phyloP scores from a whole-genome alignment of 2,888 invertebrate genomes.

The Sphinx pinastri region DNA sequence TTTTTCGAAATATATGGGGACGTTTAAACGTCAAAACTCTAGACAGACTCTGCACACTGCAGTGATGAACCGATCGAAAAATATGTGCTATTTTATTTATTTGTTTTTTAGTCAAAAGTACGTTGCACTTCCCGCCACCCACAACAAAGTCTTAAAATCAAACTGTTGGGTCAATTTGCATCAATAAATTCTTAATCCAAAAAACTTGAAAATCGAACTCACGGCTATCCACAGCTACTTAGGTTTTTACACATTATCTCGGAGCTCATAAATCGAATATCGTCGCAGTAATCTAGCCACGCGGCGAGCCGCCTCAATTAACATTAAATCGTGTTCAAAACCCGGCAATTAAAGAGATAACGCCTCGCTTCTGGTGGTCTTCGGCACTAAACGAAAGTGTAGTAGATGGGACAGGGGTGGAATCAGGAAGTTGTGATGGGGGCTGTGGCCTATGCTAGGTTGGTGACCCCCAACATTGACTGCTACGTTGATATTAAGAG shows the following conservation, averaged over 20 bases:
- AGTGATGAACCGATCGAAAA: no score
- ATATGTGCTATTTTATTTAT: no score
- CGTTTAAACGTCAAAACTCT: no score
- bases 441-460: neutral
- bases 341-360: conserved; percentile 77
- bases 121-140: no score
- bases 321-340: conserved; percentile 72
- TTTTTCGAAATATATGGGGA: no score
- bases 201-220: neutral
- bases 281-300: conserved; percentile 62
- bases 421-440: neutral
- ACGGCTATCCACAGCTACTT: no score
- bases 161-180: no score
- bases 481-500: no score
- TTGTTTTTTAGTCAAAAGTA: no score
- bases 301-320: conserved; percentile 67
- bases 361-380: conserved; percentile 72
- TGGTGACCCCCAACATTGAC: neutral
- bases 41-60: no score
- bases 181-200: no score
- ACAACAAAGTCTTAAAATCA: no score
- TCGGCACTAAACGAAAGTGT: conserved; percentile 19
- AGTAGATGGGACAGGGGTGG: conserved; percentile 20
- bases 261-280: conserved; percentile 60
- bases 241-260: neutral